A percentile compares a stretch with the other conserved stretches of the same genome.
Evolutionary conservation across 2,888 invertebrate species (phyloP).

Genomic region (Apodemia duryi): DNA sequence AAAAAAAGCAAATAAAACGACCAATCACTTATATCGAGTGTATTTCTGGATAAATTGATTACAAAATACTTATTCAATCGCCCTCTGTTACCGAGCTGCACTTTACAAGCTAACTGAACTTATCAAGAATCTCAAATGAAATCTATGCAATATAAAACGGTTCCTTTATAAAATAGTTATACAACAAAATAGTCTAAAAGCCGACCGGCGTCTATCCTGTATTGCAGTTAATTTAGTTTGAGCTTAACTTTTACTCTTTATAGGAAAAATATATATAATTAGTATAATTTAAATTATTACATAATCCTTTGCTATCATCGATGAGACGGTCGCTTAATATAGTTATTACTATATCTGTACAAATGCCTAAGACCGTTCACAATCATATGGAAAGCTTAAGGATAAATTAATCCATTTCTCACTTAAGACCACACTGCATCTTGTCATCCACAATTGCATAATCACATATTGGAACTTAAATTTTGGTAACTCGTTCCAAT

Average conservation of each 20-base stretch:
- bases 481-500: slow-evolving; percentile 20
- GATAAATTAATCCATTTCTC: slow-evolving; percentile 37
- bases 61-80: slow-evolving; percentile 72
- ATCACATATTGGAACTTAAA: slow-evolving; percentile 11
- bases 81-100: slow-evolving; percentile 44
- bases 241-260: slow-evolving; percentile 74
- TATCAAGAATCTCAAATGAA: slow-evolving; percentile 56
- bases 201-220: slow-evolving; percentile 58
- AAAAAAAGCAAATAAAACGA: slow-evolving; percentile 53
- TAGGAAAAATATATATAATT: slow-evolving; percentile 71
- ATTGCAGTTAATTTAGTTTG: slow-evolving; percentile 59
- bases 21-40: slow-evolving; percentile 75
- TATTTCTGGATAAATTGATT: slow-evolving; percentile 78
- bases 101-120: slow-evolving; percentile 47
- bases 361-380: slow-evolving; percentile 35
- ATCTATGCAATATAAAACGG: slow-evolving; percentile 59
- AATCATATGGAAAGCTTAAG: slow-evolving; percentile 46
- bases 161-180: slow-evolving; percentile 45
- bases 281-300: slow-evolving; percentile 77
- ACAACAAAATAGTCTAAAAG: slow-evolving; percentile 71
- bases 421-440: slow-evolving; percentile 13
- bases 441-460: slow-evolving; percentile 15
- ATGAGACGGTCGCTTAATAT: slow-evolving; percentile 37
- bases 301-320: slow-evolving; percentile 60
- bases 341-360: slow-evolving; percentile 45